Percentiles rank a stretch among this genome's conserved stretches.
Evolutionary conservation across 2,888 invertebrate species (phyloP).

Genomic region (Malacosoma neustria): DNA sequence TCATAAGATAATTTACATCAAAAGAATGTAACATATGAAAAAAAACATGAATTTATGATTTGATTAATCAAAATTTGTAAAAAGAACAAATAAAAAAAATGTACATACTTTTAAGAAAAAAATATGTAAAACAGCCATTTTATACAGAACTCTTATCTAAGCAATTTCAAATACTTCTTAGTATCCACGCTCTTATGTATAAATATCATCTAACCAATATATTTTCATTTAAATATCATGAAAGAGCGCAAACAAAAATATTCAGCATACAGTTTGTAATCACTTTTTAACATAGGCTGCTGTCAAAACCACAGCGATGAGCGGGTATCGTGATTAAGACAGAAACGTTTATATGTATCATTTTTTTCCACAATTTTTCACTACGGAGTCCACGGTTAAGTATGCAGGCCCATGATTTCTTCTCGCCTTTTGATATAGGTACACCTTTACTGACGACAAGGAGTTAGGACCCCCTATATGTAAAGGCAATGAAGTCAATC

Average conservation of each 20-base stretch:
- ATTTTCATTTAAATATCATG: neutral
- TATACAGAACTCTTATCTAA: neutral
- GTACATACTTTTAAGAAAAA: too few relatives aligned
- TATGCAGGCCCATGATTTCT: too few relatives aligned
- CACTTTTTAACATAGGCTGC: too few relatives aligned
- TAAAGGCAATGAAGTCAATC: too few relatives aligned
- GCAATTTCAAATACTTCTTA: neutral
- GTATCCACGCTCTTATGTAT: neutral
- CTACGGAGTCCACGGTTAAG: too few relatives aligned
- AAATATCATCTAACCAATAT: neutral
- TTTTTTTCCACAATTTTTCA: too few relatives aligned
- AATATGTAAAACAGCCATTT: neutral
- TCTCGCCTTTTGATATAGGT: too few relatives aligned
- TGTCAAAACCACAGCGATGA: too few relatives aligned
- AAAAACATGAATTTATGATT: constrained; percentile 8
- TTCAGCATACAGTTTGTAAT: neutral
- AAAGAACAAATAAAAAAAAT: constrained; percentile 2
- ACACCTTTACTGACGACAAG: too few relatives aligned
- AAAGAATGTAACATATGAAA: constrained; percentile 5
- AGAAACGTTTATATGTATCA: too few relatives aligned
- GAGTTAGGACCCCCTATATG: too few relatives aligned
- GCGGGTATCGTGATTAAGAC: too few relatives aligned
- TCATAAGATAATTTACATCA: constrained; percentile 29
- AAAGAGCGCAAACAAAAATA: neutral
- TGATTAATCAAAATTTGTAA: constrained; percentile 5